phyloP scores from a whole-genome alignment of 2,113 vertebrate genomes.

The Crotalus helleri region DNA sequence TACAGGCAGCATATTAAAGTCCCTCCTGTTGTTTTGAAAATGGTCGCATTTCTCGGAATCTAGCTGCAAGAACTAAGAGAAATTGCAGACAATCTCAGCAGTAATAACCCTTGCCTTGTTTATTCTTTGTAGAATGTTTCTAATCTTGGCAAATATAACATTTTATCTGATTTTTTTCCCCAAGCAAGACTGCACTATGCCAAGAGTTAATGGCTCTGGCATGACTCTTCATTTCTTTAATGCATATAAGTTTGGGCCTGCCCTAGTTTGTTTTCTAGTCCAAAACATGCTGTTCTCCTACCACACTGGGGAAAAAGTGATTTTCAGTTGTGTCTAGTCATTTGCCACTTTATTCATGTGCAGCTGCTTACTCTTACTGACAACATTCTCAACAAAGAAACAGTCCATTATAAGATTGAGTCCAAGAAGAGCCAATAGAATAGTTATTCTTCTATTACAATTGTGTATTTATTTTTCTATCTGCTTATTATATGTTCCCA shows the following conservation, averaged over 20 bases:
- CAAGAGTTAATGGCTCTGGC: conserved; percentile 65
- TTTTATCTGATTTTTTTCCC: conserved; percentile 31
- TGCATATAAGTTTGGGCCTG: conserved; percentile 54
- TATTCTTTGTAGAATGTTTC: conserved; percentile 25
- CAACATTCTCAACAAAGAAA: background rate
- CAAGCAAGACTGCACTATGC: conserved; percentile 38
- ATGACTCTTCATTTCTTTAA: conserved; percentile 64
- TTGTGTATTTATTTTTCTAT: background rate
- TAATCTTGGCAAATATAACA: conserved; percentile 40
- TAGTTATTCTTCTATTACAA: background rate
- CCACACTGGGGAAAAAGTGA: conserved; percentile 4
- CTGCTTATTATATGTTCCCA: background rate
- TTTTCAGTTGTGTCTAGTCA: conserved; percentile 8
- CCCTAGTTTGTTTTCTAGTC: conserved; percentile 52
- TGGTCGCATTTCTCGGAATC: conserved; percentile 3
- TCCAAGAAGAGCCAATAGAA: background rate
- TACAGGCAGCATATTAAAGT: background rate
- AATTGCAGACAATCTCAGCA: conserved; percentile 33
- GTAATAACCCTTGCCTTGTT: conserved; percentile 33
- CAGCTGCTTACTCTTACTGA: background rate
- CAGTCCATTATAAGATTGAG: conserved; percentile 21
- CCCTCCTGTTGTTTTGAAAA: background rate
- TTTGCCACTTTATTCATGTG: conserved; percentile 1
- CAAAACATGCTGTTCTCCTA: conserved; percentile 51
- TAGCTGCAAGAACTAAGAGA: conserved; percentile 11